Base-by-base conservation (phyloP, 1,140 invertebrate genomes). In the Battus philenor region DNA sequence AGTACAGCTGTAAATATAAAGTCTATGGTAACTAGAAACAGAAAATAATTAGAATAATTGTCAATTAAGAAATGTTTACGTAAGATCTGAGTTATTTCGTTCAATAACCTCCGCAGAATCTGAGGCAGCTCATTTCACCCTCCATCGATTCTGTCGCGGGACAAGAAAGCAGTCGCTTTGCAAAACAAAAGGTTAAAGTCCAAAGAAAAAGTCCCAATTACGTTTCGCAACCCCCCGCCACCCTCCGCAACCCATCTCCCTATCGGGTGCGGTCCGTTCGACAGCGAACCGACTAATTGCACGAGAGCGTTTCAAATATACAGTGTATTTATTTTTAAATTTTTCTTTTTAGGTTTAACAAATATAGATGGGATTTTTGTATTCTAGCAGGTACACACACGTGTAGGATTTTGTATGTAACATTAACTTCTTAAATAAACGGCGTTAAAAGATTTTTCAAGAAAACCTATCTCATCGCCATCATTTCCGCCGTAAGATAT, bases 201-300 rank as follows among this genome's bases (percentile, higher is more conserved):
- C 63, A 54, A 78, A 72, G 76, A 83, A 83, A 82, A 80, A 80
- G 76, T 83, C 72, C 79, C 79, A 83, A 83, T 83, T 83, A 83
- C 70, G 75, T 70, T 67, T 63, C 48, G 50, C 58, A 51, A 44
- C 49, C 34, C 50, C 55, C 43, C 26, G 43, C 30, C 43, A 47
- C 44, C 49, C 36, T 39, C 41, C 49, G 43, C 36, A 44, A 26
- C 49, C 44, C 44, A 36, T 47, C 50, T 50, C 50, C 54, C 48
- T 43, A 18, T 13, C 32, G 22, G 48, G 64, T 51, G 26, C 9
- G 60, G 65, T 8, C 45, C 26, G 38, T 54, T n/a, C 69, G 31
- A 20, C 20, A 61, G 66, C 72, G 70, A 47, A 30, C 38, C 15
- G 38, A 10, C 24, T 41, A 41, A 41, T 27, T 27, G 16, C 16